Evolutionary conservation across 2,888 invertebrate genomes (phyloP), one percentile per base, ranked within the genome.

Genomic region (Nephrocerus scutellatus): DNA sequence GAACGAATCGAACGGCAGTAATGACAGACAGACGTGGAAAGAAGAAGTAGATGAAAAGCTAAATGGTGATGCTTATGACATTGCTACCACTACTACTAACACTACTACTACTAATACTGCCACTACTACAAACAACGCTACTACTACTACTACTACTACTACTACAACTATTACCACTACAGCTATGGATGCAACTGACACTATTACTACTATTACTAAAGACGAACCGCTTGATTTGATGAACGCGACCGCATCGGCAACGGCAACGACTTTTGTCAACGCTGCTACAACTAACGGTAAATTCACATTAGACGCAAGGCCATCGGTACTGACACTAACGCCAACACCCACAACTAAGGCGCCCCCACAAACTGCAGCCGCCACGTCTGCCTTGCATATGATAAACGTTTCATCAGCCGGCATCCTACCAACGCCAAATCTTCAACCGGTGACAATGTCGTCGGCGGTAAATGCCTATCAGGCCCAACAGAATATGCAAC

Each of bases 191-290:
- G n/a, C n/a, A n/a, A n/a, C 14, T 28, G 16, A 28, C 16, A 13
- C 8, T 13, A 25, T 12, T 8, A 25, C n/a, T 8, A 6, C 5
- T 6, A 25, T 12, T 8, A 13, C 9, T 12, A 28, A 26, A 12
- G 4, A 5, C 14, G 28, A n/a, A n/a, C n/a, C n/a, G n/a, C n/a
- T n/a, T n/a, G n/a, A n/a, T n/a, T n/a, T n/a, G n/a, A n/a, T n/a
- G n/a, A n/a, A n/a, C n/a, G n/a, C n/a, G n/a, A n/a, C n/a, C n/a
- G n/a, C n/a, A n/a, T n/a, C n/a, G n/a, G n/a, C n/a, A n/a, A n/a
- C n/a, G n/a, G n/a, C n/a, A n/a, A n/a, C n/a, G n/a, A n/a, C n/a
- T 48, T 56, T 55, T 52, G 54, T 56, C 48, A 54, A 56, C 38
- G 47, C 51, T 49, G 52, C 53, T 48, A 48, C 44, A 47, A n/a